Percentiles rank a stretch among this genome's conserved stretches.
Evolutionary conservation across 2,888 invertebrate species (phyloP).

Genomic region (Leucoptera coffeella): DNA sequence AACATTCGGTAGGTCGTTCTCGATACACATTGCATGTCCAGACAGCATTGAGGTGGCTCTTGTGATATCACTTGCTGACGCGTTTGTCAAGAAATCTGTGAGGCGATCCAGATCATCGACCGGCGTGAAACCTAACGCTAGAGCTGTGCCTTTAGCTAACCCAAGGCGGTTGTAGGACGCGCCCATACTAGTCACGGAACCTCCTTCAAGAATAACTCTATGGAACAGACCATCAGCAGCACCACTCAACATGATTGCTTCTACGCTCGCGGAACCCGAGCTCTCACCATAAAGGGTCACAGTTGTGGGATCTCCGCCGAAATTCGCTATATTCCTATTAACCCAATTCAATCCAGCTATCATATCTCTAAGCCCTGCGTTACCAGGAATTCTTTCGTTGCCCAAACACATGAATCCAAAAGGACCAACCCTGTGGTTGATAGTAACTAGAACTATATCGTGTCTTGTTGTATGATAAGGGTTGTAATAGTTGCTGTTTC

Average conservation of each 20-base stretch:
- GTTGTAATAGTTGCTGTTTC: conserved; percentile 1
- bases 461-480: conserved; percentile 1
- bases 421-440: conserved; percentile 2
- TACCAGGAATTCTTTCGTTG: conserved; percentile 3
- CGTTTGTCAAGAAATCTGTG: conserved; percentile 1
- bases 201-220: conserved; percentile 2
- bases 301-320: conserved; percentile 12
- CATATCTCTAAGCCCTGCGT: conserved; percentile 1
- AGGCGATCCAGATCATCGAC: conserved; percentile 1
- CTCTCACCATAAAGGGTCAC: conserved; percentile 3
- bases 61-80: not conserved
- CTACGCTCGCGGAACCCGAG: not conserved
- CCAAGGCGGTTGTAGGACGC: not conserved
- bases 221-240: conserved; percentile 2
- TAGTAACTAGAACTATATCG: conserved; percentile 2
- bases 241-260: not conserved
- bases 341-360: conserved; percentile 6
- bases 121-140: not conserved
- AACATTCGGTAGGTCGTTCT: not conserved
- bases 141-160: conserved; percentile 1
- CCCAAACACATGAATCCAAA: conserved; percentile 2
- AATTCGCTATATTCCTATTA: conserved; percentile 12
- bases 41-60: not conserved
- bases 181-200: not conserved
- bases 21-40: not conserved